Evolutionary conservation across 1,140 invertebrate species (phyloP), one percentile per base, ranked within the genome.

Genomic region (Eufriesea mexicana): DNA sequence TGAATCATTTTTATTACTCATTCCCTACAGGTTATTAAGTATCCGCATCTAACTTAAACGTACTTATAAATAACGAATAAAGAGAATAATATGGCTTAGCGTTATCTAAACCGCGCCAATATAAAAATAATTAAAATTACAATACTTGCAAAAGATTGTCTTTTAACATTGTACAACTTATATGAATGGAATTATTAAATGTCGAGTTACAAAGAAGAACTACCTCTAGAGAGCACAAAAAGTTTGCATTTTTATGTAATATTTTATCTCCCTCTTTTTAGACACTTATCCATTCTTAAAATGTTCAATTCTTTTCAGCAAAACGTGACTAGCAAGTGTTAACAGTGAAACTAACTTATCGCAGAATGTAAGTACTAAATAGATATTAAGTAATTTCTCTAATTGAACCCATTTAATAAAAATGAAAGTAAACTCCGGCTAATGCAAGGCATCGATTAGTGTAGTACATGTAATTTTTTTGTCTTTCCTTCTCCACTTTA

Each of bases 121-220:
- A 80, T 35, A 84, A 84, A 84, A 84, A 54, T 84, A 83, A 73
- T 74, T 68, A 80, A 73, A 84, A 61, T 80, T 61, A 84, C 54
- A 73, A 80, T 84, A 80, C 51, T 80, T 49, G 28, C 7, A 6
- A 79, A 64, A 12, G 16, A 64, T 66, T 25, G 14, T 28, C 7
- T 51, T n/a, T 23, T 79, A 42, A 45, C 45, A 20, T 59, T 45
- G 72, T 54, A 78, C 74, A 54, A 4, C 54, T 64, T 73, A 68
- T 8, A 12, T 35, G 25, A 84, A 54, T 71, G 83, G 77, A 84
- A 84, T 84, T 7, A 67, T 59, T 42, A 28, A 49, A 16, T n/a
- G 14, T 49, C 5, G 47, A 35, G 23, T 9, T n/a, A 28, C 23
- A 42, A 83, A 42, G n/a, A 35, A 9, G 7, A 74, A 9, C 25